Conservation (phyloP, 1,140 invertebrate species). For the Drosophila arizonae region DNA sequence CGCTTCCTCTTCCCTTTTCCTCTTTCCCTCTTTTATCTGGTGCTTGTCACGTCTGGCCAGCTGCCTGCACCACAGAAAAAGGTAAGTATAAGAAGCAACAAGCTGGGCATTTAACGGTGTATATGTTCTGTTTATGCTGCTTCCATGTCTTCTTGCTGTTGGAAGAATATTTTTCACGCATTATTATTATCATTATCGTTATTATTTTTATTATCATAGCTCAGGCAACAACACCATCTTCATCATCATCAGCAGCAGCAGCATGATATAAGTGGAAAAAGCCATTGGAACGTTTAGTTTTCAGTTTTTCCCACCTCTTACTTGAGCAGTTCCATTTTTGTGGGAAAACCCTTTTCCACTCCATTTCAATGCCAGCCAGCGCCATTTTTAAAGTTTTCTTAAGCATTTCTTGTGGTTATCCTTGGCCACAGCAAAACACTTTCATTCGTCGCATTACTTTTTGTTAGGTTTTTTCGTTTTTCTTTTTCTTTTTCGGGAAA, state of each 20-base stretch:
- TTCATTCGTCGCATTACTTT: conserved; percentile 43
- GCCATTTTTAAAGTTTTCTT: conserved; percentile 16
- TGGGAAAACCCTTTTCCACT: conserved; percentile 4
- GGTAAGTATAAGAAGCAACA: conserved; percentile 15
- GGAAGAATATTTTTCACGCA: conserved; percentile 54
- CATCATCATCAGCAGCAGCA: conserved; percentile 25
- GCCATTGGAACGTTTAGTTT: conserved; percentile 54
- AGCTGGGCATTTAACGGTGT: conserved; percentile 55
- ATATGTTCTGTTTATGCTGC: conserved; percentile 26
- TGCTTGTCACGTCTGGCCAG: conserved; percentile 27
- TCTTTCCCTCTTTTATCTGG: conserved; percentile 7
- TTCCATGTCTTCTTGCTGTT: conserved; percentile 6
- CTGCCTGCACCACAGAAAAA: conserved; percentile 17
- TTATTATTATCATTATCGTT: conserved; percentile 47
- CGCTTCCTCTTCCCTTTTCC: not conserved
- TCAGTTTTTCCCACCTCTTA: conserved; percentile 12
- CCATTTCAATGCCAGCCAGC: conserved; percentile 19
- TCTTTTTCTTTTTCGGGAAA: not conserved
- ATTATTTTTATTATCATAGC: not conserved
- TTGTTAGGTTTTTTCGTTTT: conserved; percentile 6
- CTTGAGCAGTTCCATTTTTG: not conserved
- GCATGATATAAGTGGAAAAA: conserved; percentile 64
- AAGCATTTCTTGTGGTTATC: conserved; percentile 36
- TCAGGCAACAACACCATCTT: conserved; percentile 19
- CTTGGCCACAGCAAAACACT: conserved; percentile 51